These are phyloP conservation scores for Gopherus evgoodei DNA, from an alignment of 2,113 vertebrate species.

Conservation along the genomic window DNA sequence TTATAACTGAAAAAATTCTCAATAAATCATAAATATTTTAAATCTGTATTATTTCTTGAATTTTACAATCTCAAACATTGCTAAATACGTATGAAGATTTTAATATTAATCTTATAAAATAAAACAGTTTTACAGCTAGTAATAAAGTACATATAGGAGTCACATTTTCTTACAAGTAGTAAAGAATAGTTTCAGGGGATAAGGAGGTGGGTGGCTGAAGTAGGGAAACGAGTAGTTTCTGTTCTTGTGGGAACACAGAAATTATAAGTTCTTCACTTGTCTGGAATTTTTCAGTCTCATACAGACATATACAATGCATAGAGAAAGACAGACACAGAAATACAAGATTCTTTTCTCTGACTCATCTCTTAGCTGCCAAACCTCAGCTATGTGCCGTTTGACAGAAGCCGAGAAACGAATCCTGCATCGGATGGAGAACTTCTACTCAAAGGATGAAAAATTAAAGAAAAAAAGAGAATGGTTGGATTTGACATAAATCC, in stretches of 20 bases:
- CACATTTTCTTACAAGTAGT: not conserved
- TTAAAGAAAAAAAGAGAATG: not conserved
- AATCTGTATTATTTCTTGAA: not conserved
- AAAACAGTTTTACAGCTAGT: not conserved
- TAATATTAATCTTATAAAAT: not conserved
- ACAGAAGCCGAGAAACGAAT: not conserved
- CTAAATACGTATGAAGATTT: not conserved
- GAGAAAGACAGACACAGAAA: not conserved
- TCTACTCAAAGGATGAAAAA: not conserved
- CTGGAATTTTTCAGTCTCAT: not conserved
- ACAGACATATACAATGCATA: not conserved
- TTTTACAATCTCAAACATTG: not conserved
- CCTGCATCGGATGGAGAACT: not conserved
- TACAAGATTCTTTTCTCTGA: not conserved
- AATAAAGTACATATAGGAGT: not conserved
- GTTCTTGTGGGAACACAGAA: not conserved
- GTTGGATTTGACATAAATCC: not conserved
- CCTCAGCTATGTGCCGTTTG: not conserved
- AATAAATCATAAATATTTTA: not conserved
- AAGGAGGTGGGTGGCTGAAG: not conserved
- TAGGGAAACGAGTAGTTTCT: not conserved
- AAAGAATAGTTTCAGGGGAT: not conserved
- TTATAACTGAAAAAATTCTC: not conserved
- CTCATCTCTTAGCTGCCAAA: not conserved
- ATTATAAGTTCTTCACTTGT: not conserved